Base-by-base conservation (phyloP, 2,113 vertebrate species). In the Eulemur rufifrons region DNA sequence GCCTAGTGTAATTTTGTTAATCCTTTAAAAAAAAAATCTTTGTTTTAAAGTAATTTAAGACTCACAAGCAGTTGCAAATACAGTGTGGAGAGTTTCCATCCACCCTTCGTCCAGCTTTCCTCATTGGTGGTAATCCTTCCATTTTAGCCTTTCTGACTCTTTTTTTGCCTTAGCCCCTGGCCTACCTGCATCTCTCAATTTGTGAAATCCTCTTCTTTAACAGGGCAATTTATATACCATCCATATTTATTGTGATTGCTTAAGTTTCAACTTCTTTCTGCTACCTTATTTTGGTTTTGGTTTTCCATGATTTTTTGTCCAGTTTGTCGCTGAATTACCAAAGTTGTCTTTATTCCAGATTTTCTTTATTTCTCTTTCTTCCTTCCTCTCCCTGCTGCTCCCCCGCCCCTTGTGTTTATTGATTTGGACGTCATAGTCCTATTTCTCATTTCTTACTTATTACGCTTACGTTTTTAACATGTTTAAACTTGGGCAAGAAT, bases 401-500 rank as follows among this genome's bases (percentile, higher is more conserved):
- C 18, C 7, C 2, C 21, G 5, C 37, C 5, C 25, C 21, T 32
- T n/a, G 21, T 13, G 39, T 1, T 61, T 68, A 21, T 3, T 59
- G 13, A 50, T 61, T 91, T 82, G n/a, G 59, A 96, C 92, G 45
- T 86, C 47, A 42, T 64, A 50, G 61, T 85, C 27, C 14, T 63
- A 4, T 82, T 74, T 87, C 61, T 95, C 50, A 71, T 94, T 92
- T 95, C 39, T 73, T 68, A 29, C 5, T 3, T 89, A 21, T 3
- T 89, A 21, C 23, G 17, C 27, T 37, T 73, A 82, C 32, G 50
- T 89, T 91, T 97, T 93, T 86, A 86, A 90, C 39, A 8, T 85
- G 69, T 89, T 91, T 91, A 83, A 94, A 61, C 52, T 93, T 83
- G 69, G 47, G 14, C 52, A 95, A 89, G 84, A 95, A 76, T 81